phyloP scores from a whole-genome alignment of 2,797 vertebrate genomes.

The Xyrichtys novacula region DNA sequence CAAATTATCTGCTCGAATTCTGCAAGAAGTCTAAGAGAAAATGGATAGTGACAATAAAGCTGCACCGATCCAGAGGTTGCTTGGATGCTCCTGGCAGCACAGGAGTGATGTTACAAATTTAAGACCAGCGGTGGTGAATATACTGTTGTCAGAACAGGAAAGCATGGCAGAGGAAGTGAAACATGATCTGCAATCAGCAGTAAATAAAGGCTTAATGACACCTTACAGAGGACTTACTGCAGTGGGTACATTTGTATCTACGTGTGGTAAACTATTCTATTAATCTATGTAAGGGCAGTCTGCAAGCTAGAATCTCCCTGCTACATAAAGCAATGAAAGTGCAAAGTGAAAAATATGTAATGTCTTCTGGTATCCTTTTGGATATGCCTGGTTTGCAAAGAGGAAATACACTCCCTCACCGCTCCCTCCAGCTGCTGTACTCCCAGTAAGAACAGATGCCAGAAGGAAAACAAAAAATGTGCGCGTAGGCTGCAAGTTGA shows the following conservation, averaged over 20 bases:
- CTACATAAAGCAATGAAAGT: constrained; percentile 11
- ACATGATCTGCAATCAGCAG: constrained; percentile 41
- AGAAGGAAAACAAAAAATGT: constrained; percentile 34
- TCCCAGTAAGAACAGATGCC: constrained; percentile 22
- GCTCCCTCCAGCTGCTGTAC: constrained; percentile 11
- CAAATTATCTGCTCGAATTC: constrained; percentile 47
- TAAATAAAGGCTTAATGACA: constrained; percentile 56
- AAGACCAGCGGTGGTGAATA: constrained; percentile 47
- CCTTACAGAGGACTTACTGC: constrained; percentile 20
- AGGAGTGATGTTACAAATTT: constrained; percentile 57
- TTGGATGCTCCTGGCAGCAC: constrained; percentile 37
- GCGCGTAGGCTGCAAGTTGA: constrained; percentile 6
- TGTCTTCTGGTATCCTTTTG: not conserved
- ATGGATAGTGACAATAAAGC: constrained; percentile 62
- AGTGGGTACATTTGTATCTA: constrained; percentile 14
- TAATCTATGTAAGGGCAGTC: constrained; percentile 6
- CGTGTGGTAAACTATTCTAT: not conserved
- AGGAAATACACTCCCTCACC: constrained; percentile 11
- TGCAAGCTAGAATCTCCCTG: not conserved
- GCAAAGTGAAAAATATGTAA: constrained; percentile 14
- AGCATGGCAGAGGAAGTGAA: constrained; percentile 48
- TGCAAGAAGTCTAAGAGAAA: constrained; percentile 43
- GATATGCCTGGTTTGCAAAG: constrained; percentile 2
- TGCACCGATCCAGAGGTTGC: constrained; percentile 45
- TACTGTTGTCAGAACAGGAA: constrained; percentile 42